A percentile compares a stretch with the other conserved stretches of the same genome.
Conservation (phyloP, 2,888 invertebrate species). For the Blastobasis adustella region DNA sequence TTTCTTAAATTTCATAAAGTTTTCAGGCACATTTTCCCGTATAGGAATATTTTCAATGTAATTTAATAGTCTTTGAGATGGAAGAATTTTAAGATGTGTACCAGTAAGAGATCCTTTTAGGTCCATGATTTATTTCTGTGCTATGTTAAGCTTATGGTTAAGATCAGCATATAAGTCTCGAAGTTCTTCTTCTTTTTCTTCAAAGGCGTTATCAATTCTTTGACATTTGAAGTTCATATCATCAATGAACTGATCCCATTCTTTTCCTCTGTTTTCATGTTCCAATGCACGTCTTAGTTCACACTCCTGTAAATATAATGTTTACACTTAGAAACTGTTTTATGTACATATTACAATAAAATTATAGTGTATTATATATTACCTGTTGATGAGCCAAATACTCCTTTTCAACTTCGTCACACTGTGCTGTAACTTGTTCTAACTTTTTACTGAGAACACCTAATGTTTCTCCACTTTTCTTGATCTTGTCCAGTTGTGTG, state of each 20-base stretch:
- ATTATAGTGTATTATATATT: too few species aligned
- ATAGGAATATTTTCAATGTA: constrained; percentile 70
- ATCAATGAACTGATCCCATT: constrained; percentile 85
- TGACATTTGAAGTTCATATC: constrained; percentile 85
- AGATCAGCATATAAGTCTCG: constrained; percentile 83
- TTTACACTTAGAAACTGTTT: too few species aligned
- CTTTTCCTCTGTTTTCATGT: constrained; percentile 52
- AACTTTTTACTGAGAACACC: constrained; percentile 79
- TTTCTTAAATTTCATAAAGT: constrained; percentile 51
- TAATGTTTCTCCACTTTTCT: constrained; percentile 76
- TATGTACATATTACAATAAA: too few species aligned
- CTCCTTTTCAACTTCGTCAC: constrained; percentile 75
- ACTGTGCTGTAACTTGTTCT: constrained; percentile 77
- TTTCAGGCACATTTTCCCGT: constrained; percentile 63
- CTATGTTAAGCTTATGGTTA: constrained; percentile 81
- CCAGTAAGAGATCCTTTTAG: constrained; percentile 77
- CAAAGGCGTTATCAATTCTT: constrained; percentile 84
- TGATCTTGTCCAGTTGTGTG: constrained; percentile 81
- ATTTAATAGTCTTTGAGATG: constrained; percentile 72
- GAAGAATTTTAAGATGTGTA: constrained; percentile 77
- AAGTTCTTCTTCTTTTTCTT: constrained; percentile 85
- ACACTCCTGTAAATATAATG: constrained; percentile 28
- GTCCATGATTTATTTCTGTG: constrained; percentile 62
- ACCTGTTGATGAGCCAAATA: constrained; percentile 44
- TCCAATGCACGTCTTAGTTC: constrained; percentile 41